Base-by-base conservation (phyloP, 2,888 invertebrate species). In the Morpho achilles region DNA sequence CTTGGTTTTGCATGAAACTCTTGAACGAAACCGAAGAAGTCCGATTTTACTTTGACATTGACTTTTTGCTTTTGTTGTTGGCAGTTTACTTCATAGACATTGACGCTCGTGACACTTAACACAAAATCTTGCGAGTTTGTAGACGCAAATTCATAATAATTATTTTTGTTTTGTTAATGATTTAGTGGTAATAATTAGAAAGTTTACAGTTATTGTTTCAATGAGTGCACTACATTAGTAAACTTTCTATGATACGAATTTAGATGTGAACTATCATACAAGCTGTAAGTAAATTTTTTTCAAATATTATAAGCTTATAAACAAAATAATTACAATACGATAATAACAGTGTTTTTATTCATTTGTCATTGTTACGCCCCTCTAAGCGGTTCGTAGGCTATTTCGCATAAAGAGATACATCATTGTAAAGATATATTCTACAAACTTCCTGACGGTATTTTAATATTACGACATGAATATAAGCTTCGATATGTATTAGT, bases 171-270 rank as follows among this genome's bases (percentile, higher is more conserved):
- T 61, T 63, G 53, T 43, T 50, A 51, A 49, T 58, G 59, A 55
- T 61, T 61, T 61, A 61, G 52, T 50, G 52, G 43, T 55, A 54
- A 54, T 59, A 59, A 59, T 61, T 61, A 63, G 63, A 63, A 63
- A 63, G 63, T 61, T 58, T 50, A 53, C 50, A 53, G 53, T 53
- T 57, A 50, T 16, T 52, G 40, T 53, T 32, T 50, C 50, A 54
- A 49, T 56, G 50, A 54, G 39, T 59, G 53, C 60, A 53, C 53
- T 59, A 59, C 57, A 56, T 51, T 50, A 52, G 32, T 57, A 46
- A 57, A 58, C 63, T 63, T 63, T 63, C 61, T 59, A 57, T 46
- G 45, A 55, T 53, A 46, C 54, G 55, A 49, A 43, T 62, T 56
- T 53, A 55, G 54, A 58, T 63, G 63, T 63, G 63, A 61, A 59